phyloP scores from a whole-genome alignment of 2,113 vertebrate genomes.

The Butorides virescens region DNA sequence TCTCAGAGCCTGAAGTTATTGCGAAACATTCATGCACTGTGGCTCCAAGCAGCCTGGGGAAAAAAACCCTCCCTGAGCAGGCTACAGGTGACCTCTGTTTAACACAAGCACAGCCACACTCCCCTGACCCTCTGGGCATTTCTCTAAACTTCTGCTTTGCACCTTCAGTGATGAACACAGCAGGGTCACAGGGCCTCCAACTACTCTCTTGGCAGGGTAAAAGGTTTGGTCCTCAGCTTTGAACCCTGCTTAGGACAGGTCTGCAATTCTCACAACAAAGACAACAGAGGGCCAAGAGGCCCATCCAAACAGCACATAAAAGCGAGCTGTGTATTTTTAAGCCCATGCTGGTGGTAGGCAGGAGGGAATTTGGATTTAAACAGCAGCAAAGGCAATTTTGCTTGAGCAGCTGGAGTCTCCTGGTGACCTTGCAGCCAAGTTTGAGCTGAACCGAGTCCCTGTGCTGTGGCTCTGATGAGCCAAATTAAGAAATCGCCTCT shows the following conservation, averaged over 20 bases:
- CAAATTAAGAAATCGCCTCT: neutral
- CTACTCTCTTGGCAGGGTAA: neutral
- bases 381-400: neutral
- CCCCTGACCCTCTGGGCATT: neutral
- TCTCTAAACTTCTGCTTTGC: neutral
- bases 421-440: neutral
- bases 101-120: neutral
- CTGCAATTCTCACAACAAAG: neutral
- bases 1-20: neutral
- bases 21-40: neutral
- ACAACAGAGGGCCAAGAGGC: neutral
- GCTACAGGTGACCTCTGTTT: neutral
- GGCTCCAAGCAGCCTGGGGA: neutral
- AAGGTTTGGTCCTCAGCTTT: neutral
- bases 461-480: accelerated
- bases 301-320: neutral
- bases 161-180: neutral
- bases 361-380: neutral
- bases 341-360: accelerated
- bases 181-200: neutral
- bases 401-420: neutral
- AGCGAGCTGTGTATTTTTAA: neutral
- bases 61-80: neutral
- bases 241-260: neutral
- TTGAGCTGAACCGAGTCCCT: neutral